Evolutionary conservation across 2,797 vertebrate genomes (phyloP).

Genomic region (Gallinago solitaria): DNA sequence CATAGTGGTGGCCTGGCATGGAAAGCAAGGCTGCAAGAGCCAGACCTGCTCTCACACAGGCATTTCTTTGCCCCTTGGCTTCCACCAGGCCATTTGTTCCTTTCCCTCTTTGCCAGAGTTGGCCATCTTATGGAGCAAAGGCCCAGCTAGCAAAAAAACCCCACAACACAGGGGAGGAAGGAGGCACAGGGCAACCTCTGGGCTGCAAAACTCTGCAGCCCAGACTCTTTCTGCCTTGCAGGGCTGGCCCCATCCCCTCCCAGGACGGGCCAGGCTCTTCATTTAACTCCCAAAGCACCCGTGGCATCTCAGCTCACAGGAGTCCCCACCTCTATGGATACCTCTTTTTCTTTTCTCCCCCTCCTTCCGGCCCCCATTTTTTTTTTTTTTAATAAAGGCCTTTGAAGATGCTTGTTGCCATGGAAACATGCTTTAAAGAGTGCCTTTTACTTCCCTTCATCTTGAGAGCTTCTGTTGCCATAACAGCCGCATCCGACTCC

Average conservation of each 20-base stretch:
- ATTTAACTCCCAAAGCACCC: background rate
- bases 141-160: background rate
- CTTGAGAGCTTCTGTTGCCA: conserved; percentile 59
- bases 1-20: background rate
- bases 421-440: conserved; percentile 65
- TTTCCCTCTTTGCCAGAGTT: conserved; percentile 39
- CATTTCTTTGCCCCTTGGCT: background rate
- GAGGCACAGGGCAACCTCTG: background rate
- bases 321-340: background rate
- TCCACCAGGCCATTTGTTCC: conserved; percentile 32
- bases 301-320: background rate
- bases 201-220: background rate
- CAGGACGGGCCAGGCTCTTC: background rate
- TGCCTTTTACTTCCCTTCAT: conserved; percentile 24
- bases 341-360: background rate
- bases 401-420: conserved; percentile 70
- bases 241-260: background rate
- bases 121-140: background rate
- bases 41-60: background rate
- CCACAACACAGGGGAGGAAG: background rate
- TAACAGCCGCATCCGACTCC: conserved; percentile 47
- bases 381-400: background rate
- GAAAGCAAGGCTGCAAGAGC: conserved; percentile 24
- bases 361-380: background rate
- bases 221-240: background rate